Base-by-base conservation (phyloP, 2,113 vertebrate species). In the Tricholaema leucomelas region DNA sequence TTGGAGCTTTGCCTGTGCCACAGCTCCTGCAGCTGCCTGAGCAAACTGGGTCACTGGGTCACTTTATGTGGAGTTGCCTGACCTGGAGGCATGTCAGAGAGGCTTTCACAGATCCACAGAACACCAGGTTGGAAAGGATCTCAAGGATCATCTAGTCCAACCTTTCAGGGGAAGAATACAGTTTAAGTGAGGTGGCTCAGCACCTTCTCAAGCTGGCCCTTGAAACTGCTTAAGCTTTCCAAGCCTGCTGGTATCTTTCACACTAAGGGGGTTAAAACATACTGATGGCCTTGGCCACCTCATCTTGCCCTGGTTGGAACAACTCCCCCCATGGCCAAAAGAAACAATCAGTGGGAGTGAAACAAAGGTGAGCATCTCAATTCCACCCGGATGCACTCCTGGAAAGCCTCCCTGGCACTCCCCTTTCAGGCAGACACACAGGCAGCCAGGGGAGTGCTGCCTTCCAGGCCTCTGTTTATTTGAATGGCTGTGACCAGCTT, bases 341-440 rank as follows among this genome's bases (percentile, higher is more conserved):
- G 5, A 79, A 87, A 92, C 90, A 88, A 79, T 81, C 28, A 77
- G 73, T 1, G 5, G 84, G 84, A 93, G 59, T 24, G 36, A 92
- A 91, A 94, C 82, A 73, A 92, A 92, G 70, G 85, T 84, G 90
- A 92, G 66, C 0, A 12, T 28, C 92, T 74, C 10, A 2, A 88
- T 65, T 83, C 78, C 75, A 61, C 50, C 63, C 24, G 8, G 83
- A 44, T 3, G 4, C 33, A 66, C 36, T 69, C 89, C 65, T 90
- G 67, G 85, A 80, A 82, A 90, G 66, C 77, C 72, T 42, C 66
- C 61, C 83, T 95, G 86, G 86, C 77, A 58, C n/a, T 55, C 50
- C 70, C 50, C 59, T 91, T 83, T 80, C 77, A 31, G 0, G 81
- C 81, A 92, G 81, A 81, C 72, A 71, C 1, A 6, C 30, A 59